These are phyloP conservation scores for Candoia aspera DNA, from an alignment of 2,113 vertebrate species.

Conservation along the genomic window DNA sequence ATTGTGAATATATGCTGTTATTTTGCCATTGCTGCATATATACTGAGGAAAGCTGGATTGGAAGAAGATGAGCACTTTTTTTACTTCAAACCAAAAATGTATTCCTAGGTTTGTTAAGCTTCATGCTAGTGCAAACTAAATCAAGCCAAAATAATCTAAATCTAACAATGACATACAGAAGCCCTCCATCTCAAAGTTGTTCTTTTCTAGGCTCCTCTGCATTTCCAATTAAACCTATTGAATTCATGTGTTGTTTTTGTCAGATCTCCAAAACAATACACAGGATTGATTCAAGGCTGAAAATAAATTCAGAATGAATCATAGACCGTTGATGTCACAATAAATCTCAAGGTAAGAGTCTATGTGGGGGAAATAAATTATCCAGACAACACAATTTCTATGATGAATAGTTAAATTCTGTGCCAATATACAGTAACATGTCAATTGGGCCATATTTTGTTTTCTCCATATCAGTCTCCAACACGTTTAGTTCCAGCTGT, in stretches of 20 bases:
- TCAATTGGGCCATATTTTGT: neutral
- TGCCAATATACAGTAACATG: neutral
- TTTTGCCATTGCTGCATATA: neutral
- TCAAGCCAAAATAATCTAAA: neutral
- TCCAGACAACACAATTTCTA: neutral
- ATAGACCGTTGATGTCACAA: neutral
- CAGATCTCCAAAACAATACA: neutral
- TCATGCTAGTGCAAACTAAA: neutral
- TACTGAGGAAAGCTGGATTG: too few relatives aligned
- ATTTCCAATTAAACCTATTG: neutral
- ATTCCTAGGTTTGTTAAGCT: neutral
- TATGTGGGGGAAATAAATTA: neutral
- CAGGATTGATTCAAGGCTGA: neutral
- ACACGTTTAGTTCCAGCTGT: constrained; percentile 10
- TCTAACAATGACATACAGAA: neutral
- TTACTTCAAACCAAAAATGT: neutral
- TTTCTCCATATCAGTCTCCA: constrained; percentile 9
- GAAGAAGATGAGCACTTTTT: too few relatives aligned
- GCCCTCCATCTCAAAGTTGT: neutral
- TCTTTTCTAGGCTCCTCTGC: neutral
- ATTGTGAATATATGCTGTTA: neutral
- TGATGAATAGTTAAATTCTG: constrained; percentile 14
- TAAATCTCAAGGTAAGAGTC: neutral
- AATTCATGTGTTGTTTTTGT: accelerated
- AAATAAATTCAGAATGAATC: constrained; percentile 18